Evolutionary conservation across 2,797 vertebrate genomes (phyloP).

Genomic region (Oreochromis grahami): DNA sequence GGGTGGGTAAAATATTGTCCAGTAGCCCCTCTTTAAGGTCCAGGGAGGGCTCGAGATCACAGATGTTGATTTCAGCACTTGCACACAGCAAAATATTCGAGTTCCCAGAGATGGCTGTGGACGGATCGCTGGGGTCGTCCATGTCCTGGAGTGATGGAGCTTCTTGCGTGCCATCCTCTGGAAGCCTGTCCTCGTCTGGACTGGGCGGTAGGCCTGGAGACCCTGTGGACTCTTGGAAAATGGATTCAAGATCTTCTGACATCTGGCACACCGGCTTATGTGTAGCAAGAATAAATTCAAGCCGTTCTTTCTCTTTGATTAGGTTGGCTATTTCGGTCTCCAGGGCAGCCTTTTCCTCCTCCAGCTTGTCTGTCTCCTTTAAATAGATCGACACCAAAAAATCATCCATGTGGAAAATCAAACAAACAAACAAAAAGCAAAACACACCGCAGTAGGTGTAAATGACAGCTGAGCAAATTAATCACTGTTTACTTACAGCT

Average conservation of each 20-base stretch:
- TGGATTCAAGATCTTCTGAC: slow-evolving; percentile 83
- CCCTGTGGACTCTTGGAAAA: slow-evolving; percentile 81
- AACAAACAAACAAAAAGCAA: background rate
- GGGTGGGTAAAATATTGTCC: slow-evolving; percentile 80
- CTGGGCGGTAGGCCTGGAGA: slow-evolving; percentile 65
- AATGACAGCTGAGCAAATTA: slow-evolving; percentile 51
- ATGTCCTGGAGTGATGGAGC: slow-evolving; percentile 73
- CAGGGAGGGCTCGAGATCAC: slow-evolving; percentile 80
- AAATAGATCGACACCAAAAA: slow-evolving; percentile 39
- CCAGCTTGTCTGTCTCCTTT: slow-evolving; percentile 94
- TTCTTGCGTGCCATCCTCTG: slow-evolving; percentile 72
- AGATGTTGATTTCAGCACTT: slow-evolving; percentile 79
- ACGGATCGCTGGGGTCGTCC: slow-evolving; percentile 77
- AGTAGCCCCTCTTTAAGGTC: slow-evolving; percentile 90
- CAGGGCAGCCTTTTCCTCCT: slow-evolving; percentile 90
- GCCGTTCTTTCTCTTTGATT: slow-evolving; percentile 94
- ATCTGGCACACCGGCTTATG: slow-evolving; percentile 92
- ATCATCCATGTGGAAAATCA: slow-evolving; percentile 29
- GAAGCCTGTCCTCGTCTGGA: slow-evolving; percentile 62
- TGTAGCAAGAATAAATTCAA: slow-evolving; percentile 89
- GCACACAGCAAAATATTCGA: slow-evolving; percentile 81
- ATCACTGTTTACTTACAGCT: slow-evolving; percentile 83
- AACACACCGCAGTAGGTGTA: slow-evolving; percentile 37
- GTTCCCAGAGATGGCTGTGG: slow-evolving; percentile 80
- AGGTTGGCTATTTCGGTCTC: slow-evolving; percentile 91